Conservation (phyloP, 2,888 invertebrate genomes). For the Hymenopus coronatus region DNA sequence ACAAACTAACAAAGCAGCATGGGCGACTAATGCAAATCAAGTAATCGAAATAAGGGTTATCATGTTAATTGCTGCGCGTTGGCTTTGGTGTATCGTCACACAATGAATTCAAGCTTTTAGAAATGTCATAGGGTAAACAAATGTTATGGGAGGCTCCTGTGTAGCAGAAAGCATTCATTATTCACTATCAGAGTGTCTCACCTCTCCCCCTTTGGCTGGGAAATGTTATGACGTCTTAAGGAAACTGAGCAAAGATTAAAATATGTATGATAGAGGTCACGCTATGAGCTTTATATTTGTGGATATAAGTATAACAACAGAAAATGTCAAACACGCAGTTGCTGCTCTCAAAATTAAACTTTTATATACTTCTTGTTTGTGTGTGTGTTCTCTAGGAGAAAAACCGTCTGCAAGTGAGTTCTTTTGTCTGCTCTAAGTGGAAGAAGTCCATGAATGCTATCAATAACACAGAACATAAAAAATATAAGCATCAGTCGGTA, state of each 20-base stretch:
- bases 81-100: too few relatives aligned
- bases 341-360: background rate
- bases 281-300: background rate
- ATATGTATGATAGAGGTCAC: background rate
- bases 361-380: background rate
- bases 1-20: too few relatives aligned
- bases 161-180: background rate
- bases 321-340: background rate
- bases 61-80: too few relatives aligned
- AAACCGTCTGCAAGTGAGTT: background rate
- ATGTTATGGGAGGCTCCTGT: too few relatives aligned
- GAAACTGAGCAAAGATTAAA: background rate
- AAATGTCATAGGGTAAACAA: too few relatives aligned
- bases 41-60: too few relatives aligned
- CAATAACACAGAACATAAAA: too few relatives aligned
- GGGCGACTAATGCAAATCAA: too few relatives aligned
- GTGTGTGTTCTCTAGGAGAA: background rate
- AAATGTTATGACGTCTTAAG: background rate
- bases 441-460: too few relatives aligned
- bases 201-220: background rate
- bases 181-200: background rate
- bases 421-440: background rate
- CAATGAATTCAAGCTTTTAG: too few relatives aligned
- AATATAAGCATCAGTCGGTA: too few relatives aligned
- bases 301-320: background rate